Conservation (phyloP, 2,113 vertebrate genomes). For the Numenius arquata region DNA sequence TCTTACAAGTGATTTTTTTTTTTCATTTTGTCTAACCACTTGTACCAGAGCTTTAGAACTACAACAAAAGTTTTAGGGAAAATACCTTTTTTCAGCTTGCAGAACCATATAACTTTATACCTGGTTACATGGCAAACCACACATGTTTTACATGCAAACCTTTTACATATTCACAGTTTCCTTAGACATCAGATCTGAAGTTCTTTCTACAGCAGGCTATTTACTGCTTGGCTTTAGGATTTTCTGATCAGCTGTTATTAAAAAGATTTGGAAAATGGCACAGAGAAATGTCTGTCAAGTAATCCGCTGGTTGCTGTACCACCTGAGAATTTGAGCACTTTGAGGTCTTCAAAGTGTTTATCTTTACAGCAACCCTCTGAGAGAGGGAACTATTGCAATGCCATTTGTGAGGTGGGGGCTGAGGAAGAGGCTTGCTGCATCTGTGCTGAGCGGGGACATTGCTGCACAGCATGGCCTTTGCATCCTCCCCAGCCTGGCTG, state of each 20-base stretch:
- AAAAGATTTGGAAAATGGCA: not conserved
- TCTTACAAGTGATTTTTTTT: not conserved
- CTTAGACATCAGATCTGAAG: not conserved
- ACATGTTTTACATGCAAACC: not conserved
- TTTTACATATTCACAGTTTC: not conserved
- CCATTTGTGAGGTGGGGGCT: not conserved
- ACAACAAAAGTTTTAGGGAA: not conserved
- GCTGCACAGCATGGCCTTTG: not conserved
- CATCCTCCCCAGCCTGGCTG: not conserved
- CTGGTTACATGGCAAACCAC: not conserved
- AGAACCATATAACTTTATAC: not conserved
- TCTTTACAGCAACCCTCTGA: not conserved
- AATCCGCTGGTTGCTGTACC: not conserved
- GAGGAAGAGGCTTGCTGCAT: not conserved
- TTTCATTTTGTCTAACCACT: not conserved
- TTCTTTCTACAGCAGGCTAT: not conserved
- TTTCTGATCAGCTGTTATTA: not conserved
- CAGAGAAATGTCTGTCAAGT: not conserved
- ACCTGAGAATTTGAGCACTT: not conserved
- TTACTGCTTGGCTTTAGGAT: not conserved
- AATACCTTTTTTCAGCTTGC: not conserved
- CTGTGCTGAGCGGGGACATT: not conserved
- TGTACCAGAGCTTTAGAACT: not conserved
- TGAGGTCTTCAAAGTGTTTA: not conserved
- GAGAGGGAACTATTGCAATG: not conserved